Evolutionary conservation across 2,113 vertebrate genomes (phyloP).

Genomic region (Burhinus oedicnemus): DNA sequence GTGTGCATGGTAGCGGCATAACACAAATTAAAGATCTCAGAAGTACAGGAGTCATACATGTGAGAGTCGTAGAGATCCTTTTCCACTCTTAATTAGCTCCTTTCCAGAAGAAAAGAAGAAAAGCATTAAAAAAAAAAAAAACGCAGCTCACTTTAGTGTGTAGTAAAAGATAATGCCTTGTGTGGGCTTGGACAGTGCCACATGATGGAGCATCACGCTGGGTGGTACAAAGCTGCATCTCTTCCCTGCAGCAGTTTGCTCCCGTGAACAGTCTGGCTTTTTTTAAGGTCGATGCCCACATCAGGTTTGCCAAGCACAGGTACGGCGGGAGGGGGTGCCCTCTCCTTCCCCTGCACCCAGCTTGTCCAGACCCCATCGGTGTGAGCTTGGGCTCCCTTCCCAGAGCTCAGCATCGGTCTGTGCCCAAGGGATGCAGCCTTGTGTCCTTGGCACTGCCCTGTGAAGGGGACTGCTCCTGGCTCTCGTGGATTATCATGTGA

Average conservation of each 20-base stretch:
- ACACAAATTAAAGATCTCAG: slow-evolving; percentile 27
- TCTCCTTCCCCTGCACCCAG: background rate
- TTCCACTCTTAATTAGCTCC: slow-evolving; percentile 27
- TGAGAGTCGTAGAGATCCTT: background rate
- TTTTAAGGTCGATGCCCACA: background rate
- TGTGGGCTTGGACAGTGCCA: slow-evolving; percentile 22
- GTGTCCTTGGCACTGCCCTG: background rate
- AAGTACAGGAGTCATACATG: background rate
- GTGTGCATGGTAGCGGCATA: background rate
- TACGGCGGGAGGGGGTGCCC: fast-evolving
- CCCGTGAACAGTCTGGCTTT: background rate
- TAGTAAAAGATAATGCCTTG: slow-evolving; percentile 19
- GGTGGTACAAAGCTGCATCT: background rate
- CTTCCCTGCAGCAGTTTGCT: background rate
- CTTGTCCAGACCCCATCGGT: background rate
- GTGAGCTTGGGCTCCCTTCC: background rate
- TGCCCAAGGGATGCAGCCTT: background rate
- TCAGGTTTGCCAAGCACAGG: too few species aligned
- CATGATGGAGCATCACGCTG: background rate
- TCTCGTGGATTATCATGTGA: background rate
- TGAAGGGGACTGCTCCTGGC: background rate
- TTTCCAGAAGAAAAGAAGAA: slow-evolving; percentile 13
- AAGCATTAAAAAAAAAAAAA: background rate
- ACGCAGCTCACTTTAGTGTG: background rate
- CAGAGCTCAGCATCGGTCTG: background rate